Conservation (phyloP, 2,113 vertebrate genomes). For the Prunella himalayana region DNA sequence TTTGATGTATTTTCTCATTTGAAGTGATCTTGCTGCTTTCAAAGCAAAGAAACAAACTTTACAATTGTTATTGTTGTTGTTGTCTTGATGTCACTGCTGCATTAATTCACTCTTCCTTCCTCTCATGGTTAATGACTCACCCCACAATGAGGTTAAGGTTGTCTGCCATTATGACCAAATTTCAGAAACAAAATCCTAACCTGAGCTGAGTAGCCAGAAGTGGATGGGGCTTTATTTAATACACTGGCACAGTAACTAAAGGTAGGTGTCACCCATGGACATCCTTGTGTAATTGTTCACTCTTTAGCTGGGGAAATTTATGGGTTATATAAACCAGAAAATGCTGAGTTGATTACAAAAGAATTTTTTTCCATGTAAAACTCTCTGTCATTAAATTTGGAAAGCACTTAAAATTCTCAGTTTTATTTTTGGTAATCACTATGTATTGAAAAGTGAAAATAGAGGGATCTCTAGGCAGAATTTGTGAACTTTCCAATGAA, state of each 20-base stretch:
- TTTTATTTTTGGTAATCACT: background rate
- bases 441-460: slow-evolving; percentile 29
- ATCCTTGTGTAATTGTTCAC: background rate
- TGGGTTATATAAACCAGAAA: background rate
- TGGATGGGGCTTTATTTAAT: background rate
- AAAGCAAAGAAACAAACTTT: background rate
- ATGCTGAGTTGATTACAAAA: background rate
- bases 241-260: background rate
- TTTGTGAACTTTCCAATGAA: background rate
- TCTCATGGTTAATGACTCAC: background rate
- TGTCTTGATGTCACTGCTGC: accelerated
- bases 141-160: background rate
- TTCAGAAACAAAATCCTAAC: background rate
- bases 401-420: background rate
- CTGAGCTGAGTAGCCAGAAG: background rate
- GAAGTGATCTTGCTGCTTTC: background rate
- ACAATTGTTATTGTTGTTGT: background rate
- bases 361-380: background rate
- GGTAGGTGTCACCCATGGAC: background rate
- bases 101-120: background rate
- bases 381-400: background rate
- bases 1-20: background rate
- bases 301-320: background rate
- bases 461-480: slow-evolving; percentile 27
- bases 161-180: background rate